A percentile compares a stretch with the other conserved stretches of the same genome.
These are phyloP conservation scores for Phengaris alcon DNA, from an alignment of 2,888 invertebrate species.

Conservation along the genomic window DNA sequence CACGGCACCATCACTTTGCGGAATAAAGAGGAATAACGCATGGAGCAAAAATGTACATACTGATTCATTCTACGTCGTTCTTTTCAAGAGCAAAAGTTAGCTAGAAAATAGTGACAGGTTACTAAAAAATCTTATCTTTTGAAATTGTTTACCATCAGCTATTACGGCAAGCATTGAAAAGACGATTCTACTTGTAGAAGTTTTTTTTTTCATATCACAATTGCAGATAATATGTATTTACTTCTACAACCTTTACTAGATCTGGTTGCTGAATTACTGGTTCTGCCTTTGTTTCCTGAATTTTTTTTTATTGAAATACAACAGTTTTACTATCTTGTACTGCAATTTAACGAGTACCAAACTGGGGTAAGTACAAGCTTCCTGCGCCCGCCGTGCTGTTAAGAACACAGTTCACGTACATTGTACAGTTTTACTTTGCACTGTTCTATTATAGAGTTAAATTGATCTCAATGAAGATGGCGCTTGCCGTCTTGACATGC, in stretches of 20 bases:
- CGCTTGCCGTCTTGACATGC: background rate
- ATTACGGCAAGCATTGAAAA: background rate
- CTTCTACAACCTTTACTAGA: too few species aligned
- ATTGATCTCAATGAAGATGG: slow-evolving; percentile 26
- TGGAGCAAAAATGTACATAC: slow-evolving; percentile 10
- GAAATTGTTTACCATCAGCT: background rate
- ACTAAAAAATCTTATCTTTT: background rate
- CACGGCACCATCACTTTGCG: background rate
- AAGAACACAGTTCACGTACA: background rate
- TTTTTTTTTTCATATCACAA: too few species aligned
- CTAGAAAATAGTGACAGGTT: background rate
- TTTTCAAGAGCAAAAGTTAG: background rate
- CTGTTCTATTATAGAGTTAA: slow-evolving; percentile 2
- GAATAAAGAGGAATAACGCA: slow-evolving; percentile 4
- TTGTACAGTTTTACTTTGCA: background rate
- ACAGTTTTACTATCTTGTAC: background rate
- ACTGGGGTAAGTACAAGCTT: background rate
- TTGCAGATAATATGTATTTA: too few species aligned
- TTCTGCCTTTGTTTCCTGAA: too few species aligned
- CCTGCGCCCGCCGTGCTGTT: background rate
- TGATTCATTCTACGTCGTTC: background rate
- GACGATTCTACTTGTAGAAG: background rate
- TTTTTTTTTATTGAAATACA: too few species aligned
- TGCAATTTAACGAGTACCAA: background rate
- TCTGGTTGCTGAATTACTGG: too few species aligned